phyloP scores from a whole-genome alignment of 2,113 vertebrate genomes.

The Rhineura floridana region DNA sequence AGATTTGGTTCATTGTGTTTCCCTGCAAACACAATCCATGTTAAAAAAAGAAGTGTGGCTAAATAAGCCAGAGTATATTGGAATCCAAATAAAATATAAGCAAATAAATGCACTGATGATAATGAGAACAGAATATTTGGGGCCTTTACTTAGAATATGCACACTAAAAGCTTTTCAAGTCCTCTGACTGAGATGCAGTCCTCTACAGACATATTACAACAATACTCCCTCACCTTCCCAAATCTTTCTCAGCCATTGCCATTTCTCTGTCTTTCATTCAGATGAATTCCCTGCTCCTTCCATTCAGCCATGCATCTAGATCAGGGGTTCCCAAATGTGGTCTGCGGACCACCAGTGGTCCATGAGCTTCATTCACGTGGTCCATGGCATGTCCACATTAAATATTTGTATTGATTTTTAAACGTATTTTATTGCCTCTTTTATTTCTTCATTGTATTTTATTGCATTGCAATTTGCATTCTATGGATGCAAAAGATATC shows the following conservation, averaged over 20 bases:
- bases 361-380: no score
- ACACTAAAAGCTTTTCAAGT: slow-evolving; percentile 5
- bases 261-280: background rate
- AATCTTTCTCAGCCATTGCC: background rate
- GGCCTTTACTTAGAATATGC: background rate
- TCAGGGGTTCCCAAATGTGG: no score
- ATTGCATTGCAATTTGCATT: no score
- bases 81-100: background rate
- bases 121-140: background rate
- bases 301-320: background rate
- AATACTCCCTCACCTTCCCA: background rate
- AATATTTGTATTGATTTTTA: no score
- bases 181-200: background rate
- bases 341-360: no score
- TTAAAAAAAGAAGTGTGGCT: slow-evolving; percentile 13
- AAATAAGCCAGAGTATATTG: background rate
- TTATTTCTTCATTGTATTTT: no score
- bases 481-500: no score
- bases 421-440: no score
- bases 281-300: background rate
- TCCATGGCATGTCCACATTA: no score
- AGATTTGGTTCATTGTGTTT: slow-evolving; percentile 56
- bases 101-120: background rate
- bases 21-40: slow-evolving; percentile 50
- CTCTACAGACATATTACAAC: background rate